These are phyloP conservation scores for Thunnus albacares DNA, from an alignment of 2,797 vertebrate species.

Conservation along the genomic window DNA sequence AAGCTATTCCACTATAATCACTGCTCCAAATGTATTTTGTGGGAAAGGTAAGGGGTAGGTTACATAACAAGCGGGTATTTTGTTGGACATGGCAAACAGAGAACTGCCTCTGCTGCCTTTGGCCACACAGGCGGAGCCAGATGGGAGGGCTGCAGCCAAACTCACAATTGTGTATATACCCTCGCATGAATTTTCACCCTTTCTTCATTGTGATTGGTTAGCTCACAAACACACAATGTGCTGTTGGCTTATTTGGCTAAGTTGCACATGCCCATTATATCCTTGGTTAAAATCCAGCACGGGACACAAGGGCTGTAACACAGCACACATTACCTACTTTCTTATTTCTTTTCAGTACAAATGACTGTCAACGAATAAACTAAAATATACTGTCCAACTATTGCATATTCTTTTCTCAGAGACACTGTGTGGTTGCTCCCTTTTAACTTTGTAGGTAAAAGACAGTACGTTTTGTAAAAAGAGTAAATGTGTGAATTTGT, in stretches of 20 bases:
- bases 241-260: slow-evolving; percentile 4
- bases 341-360: background rate
- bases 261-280: background rate
- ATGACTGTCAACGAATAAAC: background rate
- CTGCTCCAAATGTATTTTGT: background rate
- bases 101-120: background rate
- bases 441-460: background rate
- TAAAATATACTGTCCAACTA: background rate
- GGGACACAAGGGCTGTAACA: background rate
- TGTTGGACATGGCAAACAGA: background rate
- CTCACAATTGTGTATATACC: background rate
- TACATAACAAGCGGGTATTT: background rate
- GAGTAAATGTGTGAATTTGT: slow-evolving; percentile 11
- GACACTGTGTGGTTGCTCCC: background rate
- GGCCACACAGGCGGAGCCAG: background rate
- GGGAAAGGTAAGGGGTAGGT: background rate
- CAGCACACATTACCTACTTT: background rate
- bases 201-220: slow-evolving; percentile 19
- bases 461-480: background rate
- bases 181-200: background rate
- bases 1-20: background rate
- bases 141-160: background rate
- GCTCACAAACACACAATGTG: slow-evolving; percentile 12
- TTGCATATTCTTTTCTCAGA: background rate
- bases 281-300: background rate